Evolutionary conservation across 2,113 vertebrate genomes (phyloP).

Genomic region (Ifrita kowaldi): DNA sequence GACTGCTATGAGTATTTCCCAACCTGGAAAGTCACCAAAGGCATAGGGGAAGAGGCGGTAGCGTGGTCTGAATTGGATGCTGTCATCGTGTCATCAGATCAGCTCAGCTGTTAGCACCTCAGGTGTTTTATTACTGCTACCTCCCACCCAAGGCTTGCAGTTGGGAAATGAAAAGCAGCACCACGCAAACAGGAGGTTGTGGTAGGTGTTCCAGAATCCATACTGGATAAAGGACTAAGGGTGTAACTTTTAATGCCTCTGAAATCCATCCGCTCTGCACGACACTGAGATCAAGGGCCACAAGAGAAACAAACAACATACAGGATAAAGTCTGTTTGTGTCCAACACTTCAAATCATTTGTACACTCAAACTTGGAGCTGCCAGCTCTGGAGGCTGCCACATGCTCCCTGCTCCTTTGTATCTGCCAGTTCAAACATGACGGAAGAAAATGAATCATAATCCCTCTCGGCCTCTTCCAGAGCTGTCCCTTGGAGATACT

Average conservation of each 20-base stretch:
- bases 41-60: not conserved
- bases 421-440: conserved; percentile 29
- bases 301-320: not conserved
- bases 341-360: not conserved
- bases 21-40: not conserved
- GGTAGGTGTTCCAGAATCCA: not conserved
- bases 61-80: not conserved
- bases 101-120: not conserved
- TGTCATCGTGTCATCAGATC: not conserved
- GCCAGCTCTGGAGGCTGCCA: not conserved
- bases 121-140: not conserved
- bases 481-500: conserved; percentile 3
- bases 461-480: not conserved
- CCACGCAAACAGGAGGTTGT: not conserved
- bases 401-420: conserved; percentile 2
- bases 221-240: not conserved
- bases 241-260: not conserved
- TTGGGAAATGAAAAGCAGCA: not conserved
- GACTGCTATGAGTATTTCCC: not conserved
- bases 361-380: not conserved
- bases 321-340: not conserved
- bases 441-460: not conserved
- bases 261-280: not conserved
- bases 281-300: not conserved
- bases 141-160: not conserved